Evolutionary conservation across 2,113 vertebrate species (phyloP), one percentile per base, ranked within the genome.

Genomic region (Phalacrocorax brasilianus): DNA sequence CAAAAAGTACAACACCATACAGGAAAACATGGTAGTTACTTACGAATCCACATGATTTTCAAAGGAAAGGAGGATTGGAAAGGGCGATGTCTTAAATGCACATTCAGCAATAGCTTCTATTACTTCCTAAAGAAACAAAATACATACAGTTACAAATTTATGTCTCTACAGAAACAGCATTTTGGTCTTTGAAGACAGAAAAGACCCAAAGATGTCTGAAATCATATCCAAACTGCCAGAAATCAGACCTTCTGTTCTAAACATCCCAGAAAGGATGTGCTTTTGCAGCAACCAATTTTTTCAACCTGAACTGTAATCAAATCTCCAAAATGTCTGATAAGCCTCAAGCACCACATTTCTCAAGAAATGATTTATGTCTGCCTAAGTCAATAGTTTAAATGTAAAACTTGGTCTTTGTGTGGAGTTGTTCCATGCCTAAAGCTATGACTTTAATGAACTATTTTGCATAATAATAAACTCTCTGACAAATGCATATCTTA

Each of bases 21-120:
- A 77, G 17, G 49, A 42, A 79, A 95, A 92, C 6, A 66, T 13
- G 45, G 76, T 35, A 73, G 91, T 85, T 97, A 99, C 99, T 99
- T 98, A 99, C 99, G 99, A 99, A 98, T 99, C 99, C 95, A 99
- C 99, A 4, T 99, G 99, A 97, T 99, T 99, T 98, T 99, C 99
- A 93, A 99, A 99, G 40, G 99, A 99, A 87, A 99, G 98, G 89
- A 99, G 99, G 95, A 99, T 94, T 11, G 99, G 99, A 65, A 99
- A 99, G 33, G 99, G 99, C 0, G 99, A 99, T 20, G 99, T 99
- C 98, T 99, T 99, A 98, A 99, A 99, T 49, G 99, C 99, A 91
- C 99, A 99, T 82, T 99, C 99, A 47, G 99, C 99, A 45, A 99
- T 99, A 30, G 99, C 99, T 98, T 99, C 99, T 92, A 99, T 99